These are phyloP conservation scores for Scomber colias DNA, from an alignment of 2,113 vertebrate genomes.

Conservation along the genomic window DNA sequence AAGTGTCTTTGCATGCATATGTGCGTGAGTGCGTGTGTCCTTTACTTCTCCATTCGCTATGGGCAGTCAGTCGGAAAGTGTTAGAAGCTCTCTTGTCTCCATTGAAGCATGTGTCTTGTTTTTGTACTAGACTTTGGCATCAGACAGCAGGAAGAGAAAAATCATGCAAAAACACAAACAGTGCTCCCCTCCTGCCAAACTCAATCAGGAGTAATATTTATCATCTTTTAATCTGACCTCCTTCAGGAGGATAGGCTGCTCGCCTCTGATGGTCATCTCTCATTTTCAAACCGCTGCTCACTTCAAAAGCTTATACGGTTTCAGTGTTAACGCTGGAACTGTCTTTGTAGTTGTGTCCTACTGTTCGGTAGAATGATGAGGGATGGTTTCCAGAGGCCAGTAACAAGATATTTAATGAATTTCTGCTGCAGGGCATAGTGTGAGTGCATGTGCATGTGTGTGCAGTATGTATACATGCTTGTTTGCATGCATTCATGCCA, in stretches of 20 bases:
- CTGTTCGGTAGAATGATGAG: slow-evolving; percentile 50
- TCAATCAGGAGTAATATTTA: slow-evolving; percentile 22
- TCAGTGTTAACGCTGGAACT: slow-evolving; percentile 36
- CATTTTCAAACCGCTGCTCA: slow-evolving; percentile 45
- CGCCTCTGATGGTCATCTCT: slow-evolving; percentile 24
- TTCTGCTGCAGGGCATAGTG: slow-evolving; percentile 48
- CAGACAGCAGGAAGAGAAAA: slow-evolving; percentile 23
- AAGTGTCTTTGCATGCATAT: slow-evolving; percentile 42
- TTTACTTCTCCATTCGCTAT: slow-evolving; percentile 57
- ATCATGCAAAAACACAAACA: slow-evolving; percentile 42
- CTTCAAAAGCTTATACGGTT: slow-evolving; percentile 66
- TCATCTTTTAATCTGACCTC: slow-evolving; percentile 41
- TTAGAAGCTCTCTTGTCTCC: slow-evolving; percentile 76
- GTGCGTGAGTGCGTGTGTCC: slow-evolving; percentile 22
- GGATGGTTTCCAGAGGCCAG: slow-evolving; percentile 52
- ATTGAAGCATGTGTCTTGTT: slow-evolving; percentile 68
- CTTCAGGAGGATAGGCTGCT: slow-evolving; percentile 13
- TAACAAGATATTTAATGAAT: slow-evolving; percentile 72
- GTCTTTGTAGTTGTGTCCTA: slow-evolving; percentile 71
- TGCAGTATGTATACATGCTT: background rate
- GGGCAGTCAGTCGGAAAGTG: slow-evolving; percentile 73
- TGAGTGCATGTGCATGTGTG: slow-evolving; percentile 25
- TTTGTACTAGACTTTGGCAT: slow-evolving; percentile 66
- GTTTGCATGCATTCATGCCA: slow-evolving; percentile 21
- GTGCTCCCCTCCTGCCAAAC: background rate